A percentile compares a stretch with the other conserved stretches of the same genome.
Evolutionary conservation across 2,888 invertebrate species (phyloP).

Genomic region (Embidobia sp.): DNA sequence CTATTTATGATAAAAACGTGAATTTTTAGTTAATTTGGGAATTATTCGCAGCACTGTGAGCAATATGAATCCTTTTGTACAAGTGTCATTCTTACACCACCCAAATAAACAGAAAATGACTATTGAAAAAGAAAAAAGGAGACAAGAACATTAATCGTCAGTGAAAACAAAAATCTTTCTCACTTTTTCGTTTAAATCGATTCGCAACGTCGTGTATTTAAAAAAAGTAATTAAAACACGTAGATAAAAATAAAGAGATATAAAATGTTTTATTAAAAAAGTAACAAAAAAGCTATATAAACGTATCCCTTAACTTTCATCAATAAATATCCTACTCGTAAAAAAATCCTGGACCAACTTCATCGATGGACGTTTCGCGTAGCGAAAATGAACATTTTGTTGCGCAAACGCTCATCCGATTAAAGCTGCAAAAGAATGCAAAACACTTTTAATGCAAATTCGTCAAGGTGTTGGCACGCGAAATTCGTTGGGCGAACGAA

Average conservation of each 20-base stretch:
- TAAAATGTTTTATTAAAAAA: no score
- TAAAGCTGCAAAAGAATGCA: neutral
- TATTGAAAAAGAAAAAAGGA: no score
- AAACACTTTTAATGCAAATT: slow-evolving; percentile 14
- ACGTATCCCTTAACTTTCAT: no score
- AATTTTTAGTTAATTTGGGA: slow-evolving; percentile 6
- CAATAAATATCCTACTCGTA: no score
- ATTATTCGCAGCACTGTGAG: slow-evolving; percentile 6
- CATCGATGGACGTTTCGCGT: neutral
- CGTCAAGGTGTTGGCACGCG: slow-evolving; percentile 14
- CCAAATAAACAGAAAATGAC: neutral
- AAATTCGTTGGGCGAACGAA: neutral
- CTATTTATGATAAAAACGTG: slow-evolving; percentile 3
- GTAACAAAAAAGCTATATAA: no score
- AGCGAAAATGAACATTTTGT: neutral
- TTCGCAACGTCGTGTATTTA: neutral
- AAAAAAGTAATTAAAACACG: no score
- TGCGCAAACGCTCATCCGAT: neutral
- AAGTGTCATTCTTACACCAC: slow-evolving; percentile 18
- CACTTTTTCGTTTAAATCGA: neutral
- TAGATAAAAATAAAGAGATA: no score
- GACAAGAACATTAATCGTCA: no score
- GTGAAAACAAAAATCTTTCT: no score
- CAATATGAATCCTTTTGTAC: slow-evolving; percentile 11
- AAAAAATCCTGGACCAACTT: no score